These are phyloP conservation scores for Drosophila pegasa DNA, from an alignment of 2,888 invertebrate species.

Conservation along the genomic window DNA sequence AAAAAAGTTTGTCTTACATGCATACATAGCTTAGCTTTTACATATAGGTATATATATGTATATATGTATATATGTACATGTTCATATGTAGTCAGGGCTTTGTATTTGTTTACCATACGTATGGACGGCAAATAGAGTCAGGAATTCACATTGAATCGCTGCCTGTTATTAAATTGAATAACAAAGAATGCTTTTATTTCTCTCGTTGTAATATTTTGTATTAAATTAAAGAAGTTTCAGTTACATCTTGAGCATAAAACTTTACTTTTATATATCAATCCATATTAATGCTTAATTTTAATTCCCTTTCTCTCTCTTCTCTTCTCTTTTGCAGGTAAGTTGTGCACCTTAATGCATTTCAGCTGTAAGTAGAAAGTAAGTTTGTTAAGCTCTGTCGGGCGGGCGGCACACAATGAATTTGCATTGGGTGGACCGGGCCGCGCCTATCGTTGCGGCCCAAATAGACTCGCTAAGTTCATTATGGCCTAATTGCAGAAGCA, in stretches of 20 bases:
- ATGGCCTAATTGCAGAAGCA: conserved; percentile 16
- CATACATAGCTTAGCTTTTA: neutral
- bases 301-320: neutral
- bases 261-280: neutral
- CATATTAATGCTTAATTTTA: neutral
- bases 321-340: conserved; percentile 45
- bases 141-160: neutral
- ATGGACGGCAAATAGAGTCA: neutral
- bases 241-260: neutral
- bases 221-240: too few species aligned
- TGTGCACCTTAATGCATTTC: conserved; percentile 14
- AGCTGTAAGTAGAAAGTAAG: conserved; percentile 9
- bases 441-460: neutral
- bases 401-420: conserved; percentile 11
- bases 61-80: neutral
- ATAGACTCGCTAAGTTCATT: conserved; percentile 23
- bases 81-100: neutral
- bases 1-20: neutral
- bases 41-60: neutral
- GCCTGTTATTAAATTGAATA: conserved; percentile 3
- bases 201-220: neutral
- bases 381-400: conserved; percentile 16
- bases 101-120: conserved; percentile 1
- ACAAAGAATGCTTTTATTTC: neutral
- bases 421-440: conserved; percentile 10